Evolutionary conservation across 2,888 invertebrate genomes (phyloP), one percentile per base, ranked within the genome.

Genomic region (Synanthedon tipuliformis): DNA sequence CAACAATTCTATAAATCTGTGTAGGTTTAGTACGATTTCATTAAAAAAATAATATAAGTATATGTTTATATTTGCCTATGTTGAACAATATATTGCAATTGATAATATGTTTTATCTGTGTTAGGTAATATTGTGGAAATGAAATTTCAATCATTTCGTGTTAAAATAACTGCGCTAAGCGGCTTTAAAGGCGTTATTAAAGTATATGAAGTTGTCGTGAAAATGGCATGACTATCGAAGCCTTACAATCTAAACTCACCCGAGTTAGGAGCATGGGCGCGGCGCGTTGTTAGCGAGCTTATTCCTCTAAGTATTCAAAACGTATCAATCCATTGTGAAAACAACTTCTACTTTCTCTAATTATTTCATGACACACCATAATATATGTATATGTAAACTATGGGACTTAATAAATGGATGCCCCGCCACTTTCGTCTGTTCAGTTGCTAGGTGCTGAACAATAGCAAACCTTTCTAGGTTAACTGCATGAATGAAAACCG

Each of bases 231-330:
- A 63, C 72, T 59, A 57, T 71, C 67, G 84, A 86, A 85, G 77
- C 83, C 86, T 84, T 86, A 87, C 68, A 79, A 80, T 69, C 72
- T 85, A 87, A 75, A 87, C 86, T 87, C 76, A 86, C 86, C 86
- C 78, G 78, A 75, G 77, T 76, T 75, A 75, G 73, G 80, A 71
- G 78, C 86, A 87, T 87, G 85, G 86, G 86, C 86, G 86, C 86
- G 83, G 84, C 84, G 81, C 83, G 73, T 66, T 72, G 72, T 72
- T 74, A 73, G 65, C 72, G 65, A 72, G 73, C 78, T 76, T 79
- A 79, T 77, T 81, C 75, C 77, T 73, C 74, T 75, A 23, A 5
- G 23, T 23, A 73, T 34, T 50, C 18, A 49, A 16, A 13, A 49
- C 76, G 78, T 82, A 81, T 78, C 63, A 76, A 81, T 80, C 78